Conservation (phyloP, 2,797 vertebrate genomes). For the Karalla daura region DNA sequence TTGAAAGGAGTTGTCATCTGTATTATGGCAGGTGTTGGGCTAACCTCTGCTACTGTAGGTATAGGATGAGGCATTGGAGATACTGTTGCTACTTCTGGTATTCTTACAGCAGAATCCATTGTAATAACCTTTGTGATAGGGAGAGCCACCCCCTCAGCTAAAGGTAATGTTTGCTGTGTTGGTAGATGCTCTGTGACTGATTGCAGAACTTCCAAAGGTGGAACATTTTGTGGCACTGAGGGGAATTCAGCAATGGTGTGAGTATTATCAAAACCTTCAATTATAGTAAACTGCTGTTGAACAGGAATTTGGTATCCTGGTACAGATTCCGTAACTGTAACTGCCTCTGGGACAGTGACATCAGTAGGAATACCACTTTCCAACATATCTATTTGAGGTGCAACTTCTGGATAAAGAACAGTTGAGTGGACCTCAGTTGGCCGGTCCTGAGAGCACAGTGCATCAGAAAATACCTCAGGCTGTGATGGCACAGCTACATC, state of each 20-base stretch:
- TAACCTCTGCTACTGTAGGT: constrained; percentile 25
- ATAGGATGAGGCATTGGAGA: constrained; percentile 25
- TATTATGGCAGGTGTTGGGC: constrained; percentile 10
- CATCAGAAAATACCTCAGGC: constrained; percentile 29
- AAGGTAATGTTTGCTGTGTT: constrained; percentile 27
- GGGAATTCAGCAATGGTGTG: constrained; percentile 23
- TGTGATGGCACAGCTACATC: constrained; percentile 39
- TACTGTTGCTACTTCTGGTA: constrained; percentile 48
- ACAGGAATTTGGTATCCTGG: constrained; percentile 38
- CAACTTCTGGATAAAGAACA: constrained; percentile 25
- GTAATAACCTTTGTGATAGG: constrained; percentile 37
- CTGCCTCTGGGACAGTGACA: constrained; percentile 24
- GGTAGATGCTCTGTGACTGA: constrained; percentile 28
- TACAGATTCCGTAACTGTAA: constrained; percentile 26
- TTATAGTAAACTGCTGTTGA: constrained; percentile 21
- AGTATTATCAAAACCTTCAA: constrained; percentile 37
- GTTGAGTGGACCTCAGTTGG: constrained; percentile 13
- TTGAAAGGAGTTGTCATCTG: constrained; percentile 13
- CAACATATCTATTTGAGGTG: constrained; percentile 41
- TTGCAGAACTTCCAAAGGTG: constrained; percentile 25
- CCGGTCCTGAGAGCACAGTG: constrained; percentile 25
- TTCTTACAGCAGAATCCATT: constrained; percentile 33
- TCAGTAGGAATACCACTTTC: constrained; percentile 29
- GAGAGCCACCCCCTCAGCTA: constrained; percentile 12
- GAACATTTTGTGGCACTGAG: constrained; percentile 31